Base-by-base conservation (phyloP, 1,140 invertebrate genomes). In the Ips nitidus region DNA sequence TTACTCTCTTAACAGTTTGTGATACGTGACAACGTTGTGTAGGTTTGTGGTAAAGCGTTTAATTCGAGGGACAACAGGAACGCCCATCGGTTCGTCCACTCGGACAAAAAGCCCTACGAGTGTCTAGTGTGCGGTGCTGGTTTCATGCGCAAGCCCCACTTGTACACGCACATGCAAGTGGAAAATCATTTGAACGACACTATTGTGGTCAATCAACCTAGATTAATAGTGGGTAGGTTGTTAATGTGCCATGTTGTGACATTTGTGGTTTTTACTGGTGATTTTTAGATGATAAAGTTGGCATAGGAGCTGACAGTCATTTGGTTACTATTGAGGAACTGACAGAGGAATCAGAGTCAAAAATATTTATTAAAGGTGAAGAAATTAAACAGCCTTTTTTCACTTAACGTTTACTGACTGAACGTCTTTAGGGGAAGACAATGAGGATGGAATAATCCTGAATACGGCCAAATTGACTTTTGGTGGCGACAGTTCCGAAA, bases 41-140 rank as follows among this genome's bases (percentile, higher is more conserved):
- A 70, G 69, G 64, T 92, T n/a, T 95, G 93, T 79, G 90, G 90
- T n/a, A 94, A 94, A 79, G 85, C 88, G 38, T 94, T 94, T 78
- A 91, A 90, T 73, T 91, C 90, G 43, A 84, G 90, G 52, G 93
- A 94, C 80, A 94, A 94, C 79, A 84, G 91, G 62, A 93, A 94
- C 83, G 90, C 91, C 6, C 92, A 94, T 79, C 84, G 91, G 5
- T 93, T 92, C 80, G 88, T 93, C 52, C 92, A 94, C 78, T 92
- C 90, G 69, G 89, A 93, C 74, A 91, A 93, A 76, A 94, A 94
- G 74, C 92, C 92, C 0, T 94, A 93, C 76, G 91, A 93, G 78
- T 94, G 93, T 80, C 78, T 89, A 41, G 86, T 90, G 1, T 94
- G 93, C 76, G 90, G 90, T 2, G 85, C 87, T 72, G 91, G 90